phyloP scores from a whole-genome alignment of 2,797 vertebrate genomes.

The Kryptopterus vitreolus region DNA sequence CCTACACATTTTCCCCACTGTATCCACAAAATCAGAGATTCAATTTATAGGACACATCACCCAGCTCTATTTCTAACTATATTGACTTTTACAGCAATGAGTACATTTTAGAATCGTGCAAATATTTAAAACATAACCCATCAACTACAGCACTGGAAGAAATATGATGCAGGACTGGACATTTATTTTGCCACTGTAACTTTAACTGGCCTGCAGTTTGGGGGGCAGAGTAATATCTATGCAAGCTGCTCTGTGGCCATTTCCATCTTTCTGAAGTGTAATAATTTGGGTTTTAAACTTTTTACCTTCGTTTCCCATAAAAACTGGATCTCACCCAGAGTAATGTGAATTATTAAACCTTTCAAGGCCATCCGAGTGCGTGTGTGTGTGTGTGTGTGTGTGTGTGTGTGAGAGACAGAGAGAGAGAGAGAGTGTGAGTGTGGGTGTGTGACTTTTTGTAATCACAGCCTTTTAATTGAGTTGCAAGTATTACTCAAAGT shows the following conservation, averaged over 20 bases:
- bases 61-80: no score
- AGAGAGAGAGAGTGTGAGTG: background rate
- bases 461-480: constrained; percentile 29
- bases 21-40: no score
- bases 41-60: no score
- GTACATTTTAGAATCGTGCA: background rate
- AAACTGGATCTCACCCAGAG: constrained; percentile 66
- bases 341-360: constrained; percentile 71
- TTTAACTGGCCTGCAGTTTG: constrained; percentile 20
- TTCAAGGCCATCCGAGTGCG: constrained; percentile 53
- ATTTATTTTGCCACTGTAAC: constrained; percentile 18
- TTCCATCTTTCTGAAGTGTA: constrained; percentile 48
- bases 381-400: background rate
- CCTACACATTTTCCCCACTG: no score
- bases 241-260: constrained; percentile 22
- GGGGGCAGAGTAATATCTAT: constrained; percentile 8
- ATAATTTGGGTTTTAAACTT: constrained; percentile 61
- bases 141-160: constrained; percentile 12
- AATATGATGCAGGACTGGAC: background rate
- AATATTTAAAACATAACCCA: background rate
- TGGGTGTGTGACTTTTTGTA: background rate
- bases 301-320: constrained; percentile 62
- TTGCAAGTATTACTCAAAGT: constrained; percentile 7
- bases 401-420: background rate
- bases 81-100: background rate